Percentiles rank a stretch among this genome's conserved stretches.
Conservation (phyloP, 2,113 vertebrate species). For the Melanerpes aurifrons region DNA sequence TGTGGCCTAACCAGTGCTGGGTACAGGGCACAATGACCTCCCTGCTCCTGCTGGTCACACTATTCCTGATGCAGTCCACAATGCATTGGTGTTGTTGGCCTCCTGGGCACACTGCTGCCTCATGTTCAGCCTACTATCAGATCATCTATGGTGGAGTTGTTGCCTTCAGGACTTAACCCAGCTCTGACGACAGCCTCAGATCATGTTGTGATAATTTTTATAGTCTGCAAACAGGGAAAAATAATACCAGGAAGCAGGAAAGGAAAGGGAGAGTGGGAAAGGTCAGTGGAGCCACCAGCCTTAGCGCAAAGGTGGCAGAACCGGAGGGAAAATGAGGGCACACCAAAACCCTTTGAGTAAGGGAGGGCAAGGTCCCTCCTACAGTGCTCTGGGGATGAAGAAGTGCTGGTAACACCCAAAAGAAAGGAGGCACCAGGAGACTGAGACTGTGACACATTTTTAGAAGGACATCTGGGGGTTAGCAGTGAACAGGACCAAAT, state of each 20-base stretch:
- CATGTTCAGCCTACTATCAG: background rate
- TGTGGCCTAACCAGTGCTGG: too few relatives aligned
- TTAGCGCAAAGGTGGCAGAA: background rate
- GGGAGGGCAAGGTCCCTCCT: background rate
- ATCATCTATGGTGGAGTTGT: background rate
- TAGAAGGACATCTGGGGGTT: background rate
- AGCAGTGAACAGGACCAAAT: background rate
- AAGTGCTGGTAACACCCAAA: background rate
- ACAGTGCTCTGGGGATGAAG: background rate
- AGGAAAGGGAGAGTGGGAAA: background rate
- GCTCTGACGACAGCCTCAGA: background rate
- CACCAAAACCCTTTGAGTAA: background rate
- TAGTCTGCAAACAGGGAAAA: background rate
- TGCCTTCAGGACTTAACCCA: background rate
- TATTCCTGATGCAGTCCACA: too few relatives aligned
- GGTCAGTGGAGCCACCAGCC: background rate
- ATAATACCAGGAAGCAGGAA: background rate
- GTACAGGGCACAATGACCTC: too few relatives aligned
- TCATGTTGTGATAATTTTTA: background rate
- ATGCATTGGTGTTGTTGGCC: too few relatives aligned
- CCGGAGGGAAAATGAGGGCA: background rate
- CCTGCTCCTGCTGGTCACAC: too few relatives aligned
- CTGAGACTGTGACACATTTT: rapidly evolving
- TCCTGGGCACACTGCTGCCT: too few relatives aligned
- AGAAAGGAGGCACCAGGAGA: background rate